These are phyloP conservation scores for Samia ricini DNA, from an alignment of 1,140 invertebrate genomes.

Conservation along the genomic window DNA sequence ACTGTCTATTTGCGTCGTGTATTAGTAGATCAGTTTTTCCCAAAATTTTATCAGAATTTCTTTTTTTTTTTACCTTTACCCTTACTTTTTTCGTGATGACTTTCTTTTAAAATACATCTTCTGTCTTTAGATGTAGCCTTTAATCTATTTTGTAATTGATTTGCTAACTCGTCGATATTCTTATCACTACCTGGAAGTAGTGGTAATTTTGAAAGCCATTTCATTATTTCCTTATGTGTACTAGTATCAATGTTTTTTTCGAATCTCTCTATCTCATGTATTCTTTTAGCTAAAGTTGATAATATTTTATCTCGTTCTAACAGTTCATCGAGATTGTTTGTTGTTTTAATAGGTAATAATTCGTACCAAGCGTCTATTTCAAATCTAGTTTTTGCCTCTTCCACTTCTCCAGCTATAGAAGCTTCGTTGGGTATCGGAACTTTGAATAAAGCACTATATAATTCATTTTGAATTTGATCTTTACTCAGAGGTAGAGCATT, in stretches of 20 bases:
- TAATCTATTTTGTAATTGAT: constrained; percentile 24
- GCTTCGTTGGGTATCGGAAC: constrained; percentile 36
- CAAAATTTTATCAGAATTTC: background rate
- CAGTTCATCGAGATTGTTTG: constrained; percentile 22
- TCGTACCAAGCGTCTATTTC: constrained; percentile 46
- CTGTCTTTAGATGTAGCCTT: background rate
- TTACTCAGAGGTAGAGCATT: constrained; percentile 30
- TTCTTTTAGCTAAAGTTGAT: constrained; percentile 34
- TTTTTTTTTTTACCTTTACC: constrained; percentile 5
- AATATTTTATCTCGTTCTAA: constrained; percentile 42
- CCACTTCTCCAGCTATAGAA: constrained; percentile 36
- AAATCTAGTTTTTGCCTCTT: constrained; percentile 44
- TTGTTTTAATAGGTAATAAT: constrained; percentile 30
- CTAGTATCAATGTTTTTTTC: constrained; percentile 21
- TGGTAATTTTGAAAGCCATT: constrained; percentile 40
- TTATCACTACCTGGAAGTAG: constrained; percentile 17
- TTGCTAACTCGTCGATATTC: constrained; percentile 27
- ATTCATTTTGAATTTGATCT: constrained; percentile 40
- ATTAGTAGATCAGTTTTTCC: constrained; percentile 1
- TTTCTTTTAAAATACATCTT: background rate
- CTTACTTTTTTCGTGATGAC: background rate
- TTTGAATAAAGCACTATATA: constrained; percentile 36
- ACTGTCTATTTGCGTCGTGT: too few relatives aligned
- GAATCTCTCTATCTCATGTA: constrained; percentile 37
- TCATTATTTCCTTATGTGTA: constrained; percentile 38